Conservation (phyloP, 2,888 invertebrate genomes). For the Xestia sexstrigata region DNA sequence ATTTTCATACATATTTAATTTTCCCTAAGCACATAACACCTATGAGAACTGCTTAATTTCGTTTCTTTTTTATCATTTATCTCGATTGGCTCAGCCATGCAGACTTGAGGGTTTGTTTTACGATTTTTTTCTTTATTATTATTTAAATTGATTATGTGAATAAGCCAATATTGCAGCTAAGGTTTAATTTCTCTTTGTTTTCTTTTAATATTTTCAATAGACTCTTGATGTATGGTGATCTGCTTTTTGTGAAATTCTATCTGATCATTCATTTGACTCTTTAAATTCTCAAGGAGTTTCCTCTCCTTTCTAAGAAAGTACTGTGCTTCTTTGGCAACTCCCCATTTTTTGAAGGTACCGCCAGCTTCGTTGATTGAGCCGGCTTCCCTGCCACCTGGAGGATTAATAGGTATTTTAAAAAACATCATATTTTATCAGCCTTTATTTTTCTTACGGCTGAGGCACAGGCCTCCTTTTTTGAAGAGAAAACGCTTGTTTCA, state of each 20-base stretch:
- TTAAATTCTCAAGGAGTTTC: slow-evolving; percentile 5
- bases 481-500: neutral
- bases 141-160: neutral
- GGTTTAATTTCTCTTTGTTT: neutral
- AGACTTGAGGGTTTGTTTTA: neutral
- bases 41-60: neutral
- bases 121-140: neutral
- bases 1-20: neutral
- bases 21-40: neutral
- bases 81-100: neutral
- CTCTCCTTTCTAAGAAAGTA: slow-evolving; percentile 22
- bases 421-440: neutral
- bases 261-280: slow-evolving; percentile 7
- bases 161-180: neutral
- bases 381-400: slow-evolving; percentile 4
- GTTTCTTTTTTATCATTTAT: neutral
- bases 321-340: slow-evolving; percentile 35
- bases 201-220: slow-evolving; percentile 15
- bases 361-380: slow-evolving; percentile 14
- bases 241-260: slow-evolving; percentile 26
- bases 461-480: neutral
- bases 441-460: neutral
- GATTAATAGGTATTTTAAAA: neutral
- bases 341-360: slow-evolving; percentile 9
- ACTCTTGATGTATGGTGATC: slow-evolving; percentile 1